Evolutionary conservation across 1,140 invertebrate genomes (phyloP).

Genomic region (Drosophila pachea): DNA sequence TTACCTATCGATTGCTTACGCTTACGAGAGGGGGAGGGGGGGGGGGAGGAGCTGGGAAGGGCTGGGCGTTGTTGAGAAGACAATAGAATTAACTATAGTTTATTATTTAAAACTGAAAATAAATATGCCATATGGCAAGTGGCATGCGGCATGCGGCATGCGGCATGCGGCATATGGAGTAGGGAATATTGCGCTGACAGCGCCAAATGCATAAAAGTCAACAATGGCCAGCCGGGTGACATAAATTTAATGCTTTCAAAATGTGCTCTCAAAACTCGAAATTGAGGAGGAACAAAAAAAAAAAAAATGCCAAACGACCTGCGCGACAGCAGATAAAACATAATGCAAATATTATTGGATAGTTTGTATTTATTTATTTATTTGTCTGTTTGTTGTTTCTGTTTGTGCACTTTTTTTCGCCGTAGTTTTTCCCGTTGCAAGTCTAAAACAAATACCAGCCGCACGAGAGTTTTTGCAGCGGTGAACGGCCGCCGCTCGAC

Average conservation of each 20-base stretch:
- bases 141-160: too few species aligned
- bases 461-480: constrained; percentile 25
- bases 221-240: constrained; percentile 37
- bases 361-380: constrained; percentile 21
- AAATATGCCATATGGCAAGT: constrained; percentile 38
- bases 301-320: constrained; percentile 46
- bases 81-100: constrained; percentile 25
- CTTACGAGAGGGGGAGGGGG: constrained; percentile 9
- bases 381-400: too few species aligned
- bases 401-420: neutral
- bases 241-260: constrained; percentile 68
- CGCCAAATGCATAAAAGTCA: constrained; percentile 55
- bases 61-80: too few species aligned
- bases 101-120: constrained; percentile 62
- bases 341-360: constrained; percentile 49
- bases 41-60: too few species aligned
- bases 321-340: constrained; percentile 58
- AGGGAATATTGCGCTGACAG: constrained; percentile 49
- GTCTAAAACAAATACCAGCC: constrained; percentile 30
- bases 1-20: constrained; percentile 53
- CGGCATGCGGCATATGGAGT: too few species aligned
- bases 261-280: constrained; percentile 56
- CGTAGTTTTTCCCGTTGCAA: constrained; percentile 34
- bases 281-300: constrained; percentile 9
- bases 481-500: constrained; percentile 30